A percentile compares a stretch with the other conserved stretches of the same genome.
Conservation (phyloP, 1,140 invertebrate genomes). For the Drosophila suzukii region DNA sequence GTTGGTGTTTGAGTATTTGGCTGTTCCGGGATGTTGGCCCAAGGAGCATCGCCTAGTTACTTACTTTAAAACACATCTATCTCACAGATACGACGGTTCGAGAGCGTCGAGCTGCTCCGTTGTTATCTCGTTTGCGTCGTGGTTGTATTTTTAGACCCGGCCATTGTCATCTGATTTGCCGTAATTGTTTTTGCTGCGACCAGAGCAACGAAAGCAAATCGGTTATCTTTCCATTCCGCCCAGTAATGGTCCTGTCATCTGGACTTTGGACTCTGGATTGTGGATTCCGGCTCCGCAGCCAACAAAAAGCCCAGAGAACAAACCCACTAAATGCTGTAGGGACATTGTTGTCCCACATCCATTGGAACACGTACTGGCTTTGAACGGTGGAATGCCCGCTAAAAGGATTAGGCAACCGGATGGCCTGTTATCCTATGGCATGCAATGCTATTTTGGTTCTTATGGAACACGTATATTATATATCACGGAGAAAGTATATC, state of each 20-base stretch:
- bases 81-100: conserved; percentile 6
- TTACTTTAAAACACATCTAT: conserved; percentile 57
- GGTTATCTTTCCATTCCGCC: conserved; percentile 2
- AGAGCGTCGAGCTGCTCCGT: neutral
- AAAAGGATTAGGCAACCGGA: conserved; percentile 6
- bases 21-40: neutral
- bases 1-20: conserved; percentile 4
- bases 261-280: neutral
- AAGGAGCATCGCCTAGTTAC: conserved; percentile 36
- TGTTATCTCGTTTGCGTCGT: conserved; percentile 2
- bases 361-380: neutral
- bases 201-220: conserved; percentile 9
- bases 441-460: neutral
- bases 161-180: conserved; percentile 21
- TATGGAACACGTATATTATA: neutral
- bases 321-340: conserved; percentile 3
- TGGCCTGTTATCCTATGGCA: conserved; percentile 5
- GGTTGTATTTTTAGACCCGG: conserved; percentile 19
- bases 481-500: neutral
- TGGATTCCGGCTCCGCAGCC: neutral
- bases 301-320: conserved; percentile 3
- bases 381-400: neutral
- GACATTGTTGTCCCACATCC: conserved; percentile 1
- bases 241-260: conserved; percentile 8
- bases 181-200: conserved; percentile 24